Evolutionary conservation across 2,113 vertebrate species (phyloP), one percentile per base, ranked within the genome.

Genomic region (Vimba vimba): DNA sequence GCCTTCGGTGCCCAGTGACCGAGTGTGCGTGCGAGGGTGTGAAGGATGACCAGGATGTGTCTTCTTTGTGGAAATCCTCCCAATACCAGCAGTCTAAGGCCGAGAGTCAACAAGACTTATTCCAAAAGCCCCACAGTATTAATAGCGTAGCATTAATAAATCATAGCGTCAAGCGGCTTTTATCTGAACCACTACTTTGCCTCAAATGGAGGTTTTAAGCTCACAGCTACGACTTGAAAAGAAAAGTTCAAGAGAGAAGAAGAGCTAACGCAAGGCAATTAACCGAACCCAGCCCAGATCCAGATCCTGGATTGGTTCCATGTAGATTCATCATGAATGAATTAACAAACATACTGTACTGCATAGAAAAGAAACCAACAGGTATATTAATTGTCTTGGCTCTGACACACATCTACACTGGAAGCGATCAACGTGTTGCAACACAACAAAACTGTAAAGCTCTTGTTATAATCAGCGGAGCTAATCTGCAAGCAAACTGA

Each of bases 131-230:
- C 47, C 23, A 64, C 69, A 64, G 85, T 86, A 86, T 85, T 89
- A 88, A 86, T 84, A 86, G 82, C 57, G 12, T 50, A 64, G 66
- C 85, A 33, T 88, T 83, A 82, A 89, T 89, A 88, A 88, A 86
- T 86, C 77, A 88, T 71, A 64, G 25, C 25, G 76, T 76, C 76
- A 84, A 81, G 60, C 82, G 39, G 68, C 85, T 84, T 86, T 83
- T 83, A 84, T 84, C 85, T 84, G 66, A 75, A 79, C 84, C 59
- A 59, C 36, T 75, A 43, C 52, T 30, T 43, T 45, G 21, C 64
- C 57, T 88, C 64, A 84, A 52, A 84, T 80, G 80, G 71, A 69
- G 73, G 19, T 59, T 79, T 77, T 82, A 78, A 86, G 55, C 52
- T 68, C 50, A 39, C 1, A 66, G 64, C 45, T 10, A 57, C 45